phyloP scores from a whole-genome alignment of 2,888 invertebrate species.

The Drosophila lacicola region DNA sequence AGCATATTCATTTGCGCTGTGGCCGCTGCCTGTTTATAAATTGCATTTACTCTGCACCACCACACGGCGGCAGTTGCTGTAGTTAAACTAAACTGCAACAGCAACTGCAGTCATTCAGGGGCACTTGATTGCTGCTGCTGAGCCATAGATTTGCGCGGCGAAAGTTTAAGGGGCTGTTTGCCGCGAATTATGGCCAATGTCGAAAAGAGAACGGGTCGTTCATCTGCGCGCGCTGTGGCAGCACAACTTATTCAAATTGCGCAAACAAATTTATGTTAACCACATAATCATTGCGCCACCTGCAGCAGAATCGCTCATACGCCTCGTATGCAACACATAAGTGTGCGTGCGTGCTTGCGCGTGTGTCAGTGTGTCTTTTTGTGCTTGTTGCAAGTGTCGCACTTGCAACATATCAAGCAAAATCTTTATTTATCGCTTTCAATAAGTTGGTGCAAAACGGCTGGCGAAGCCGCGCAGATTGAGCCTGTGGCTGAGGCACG shows the following conservation, averaged over 20 bases:
- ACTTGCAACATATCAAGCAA: conserved; percentile 52
- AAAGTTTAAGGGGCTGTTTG: conserved; percentile 47
- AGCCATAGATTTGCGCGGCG: conserved; percentile 43
- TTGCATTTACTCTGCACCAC: conserved; percentile 47
- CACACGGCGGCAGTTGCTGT: conserved; percentile 13
- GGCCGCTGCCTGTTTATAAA: conserved; percentile 52
- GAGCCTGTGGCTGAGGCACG: conserved; percentile 54
- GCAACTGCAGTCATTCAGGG: conserved; percentile 79
- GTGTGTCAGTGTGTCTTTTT: background rate
- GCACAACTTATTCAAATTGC: conserved; percentile 57
- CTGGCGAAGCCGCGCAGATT: conserved; percentile 37
- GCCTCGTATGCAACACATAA: conserved; percentile 11
- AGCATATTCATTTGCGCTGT: conserved; percentile 48
- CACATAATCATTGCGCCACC: conserved; percentile 74
- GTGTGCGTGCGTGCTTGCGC: background rate
- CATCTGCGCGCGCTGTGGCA: conserved; percentile 14
- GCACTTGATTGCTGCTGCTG: conserved; percentile 60
- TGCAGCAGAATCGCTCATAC: conserved; percentile 52
- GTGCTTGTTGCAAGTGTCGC: conserved; percentile 30
- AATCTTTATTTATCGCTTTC: conserved; percentile 83
- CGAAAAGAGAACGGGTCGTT: conserved; percentile 22
- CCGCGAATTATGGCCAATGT: conserved; percentile 25
- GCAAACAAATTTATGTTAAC: conserved; percentile 75
- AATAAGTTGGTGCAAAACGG: conserved; percentile 76
- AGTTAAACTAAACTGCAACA: conserved; percentile 63